Percentiles rank a stretch among this genome's conserved stretches.
Conservation (phyloP, 2,888 invertebrate species). For the Oegoconia quadripuncta region DNA sequence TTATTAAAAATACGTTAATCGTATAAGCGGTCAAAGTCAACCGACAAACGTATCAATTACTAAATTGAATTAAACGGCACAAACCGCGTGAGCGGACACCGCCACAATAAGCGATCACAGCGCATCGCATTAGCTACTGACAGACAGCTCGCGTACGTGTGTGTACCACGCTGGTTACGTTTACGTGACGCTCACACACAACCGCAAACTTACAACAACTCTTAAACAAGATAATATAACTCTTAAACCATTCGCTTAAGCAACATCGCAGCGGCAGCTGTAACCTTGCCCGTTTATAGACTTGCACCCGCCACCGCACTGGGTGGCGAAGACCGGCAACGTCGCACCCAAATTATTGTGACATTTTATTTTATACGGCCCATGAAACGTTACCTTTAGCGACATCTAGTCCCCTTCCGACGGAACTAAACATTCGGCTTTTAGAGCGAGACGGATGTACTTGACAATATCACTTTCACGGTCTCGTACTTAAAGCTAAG, state of each 20-base stretch:
- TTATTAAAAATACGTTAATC: conserved; percentile 20
- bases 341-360: conserved; percentile 74
- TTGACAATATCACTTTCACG: conserved; percentile 79
- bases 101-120: conserved; percentile 73
- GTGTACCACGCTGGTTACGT: conserved; percentile 73
- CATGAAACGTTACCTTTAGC: conserved; percentile 55
- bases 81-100: conserved; percentile 63
- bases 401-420: conserved; percentile 59
- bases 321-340: conserved; percentile 77
- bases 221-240: conserved; percentile 39
- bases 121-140: conserved; percentile 77
- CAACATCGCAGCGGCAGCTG: conserved; percentile 32
- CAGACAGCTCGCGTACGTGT: conserved; percentile 66
- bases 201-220: conserved; percentile 46
- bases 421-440: conserved; percentile 55
- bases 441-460: conserved; percentile 65
- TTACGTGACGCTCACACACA: conserved; percentile 71
- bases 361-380: conserved; percentile 61
- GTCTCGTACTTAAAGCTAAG: conserved; percentile 78
- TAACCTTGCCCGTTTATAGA: conserved; percentile 52
- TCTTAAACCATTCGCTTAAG: conserved; percentile 38
- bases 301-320: conserved; percentile 64
- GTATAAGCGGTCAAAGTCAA: conserved; percentile 48
- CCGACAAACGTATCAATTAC: conserved; percentile 75
- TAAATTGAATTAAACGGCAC: conserved; percentile 77